phyloP scores from a whole-genome alignment of 2,888 invertebrate species.

The Macrosiphum euphorbiae region DNA sequence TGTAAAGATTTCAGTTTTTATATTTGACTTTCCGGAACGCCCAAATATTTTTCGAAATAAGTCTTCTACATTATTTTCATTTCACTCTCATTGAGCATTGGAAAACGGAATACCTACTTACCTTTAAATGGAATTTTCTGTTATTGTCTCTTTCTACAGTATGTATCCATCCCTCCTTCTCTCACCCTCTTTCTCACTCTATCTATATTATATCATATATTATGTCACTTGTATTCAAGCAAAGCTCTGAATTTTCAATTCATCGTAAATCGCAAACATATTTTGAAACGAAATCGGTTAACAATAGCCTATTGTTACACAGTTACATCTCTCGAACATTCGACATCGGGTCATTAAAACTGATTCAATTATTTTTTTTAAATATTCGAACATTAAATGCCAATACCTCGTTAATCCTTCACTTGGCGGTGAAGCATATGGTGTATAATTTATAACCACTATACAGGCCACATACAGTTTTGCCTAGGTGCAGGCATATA shows the following conservation, averaged over 20 bases:
- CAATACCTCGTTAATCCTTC: background rate
- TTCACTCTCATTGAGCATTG: background rate
- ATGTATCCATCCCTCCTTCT: background rate
- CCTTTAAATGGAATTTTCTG: background rate
- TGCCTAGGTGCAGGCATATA: background rate
- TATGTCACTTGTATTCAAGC: background rate
- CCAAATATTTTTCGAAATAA: background rate
- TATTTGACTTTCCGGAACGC: background rate
- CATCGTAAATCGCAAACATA: background rate
- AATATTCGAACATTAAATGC: background rate
- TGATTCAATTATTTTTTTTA: background rate
- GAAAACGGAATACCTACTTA: background rate
- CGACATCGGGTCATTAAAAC: background rate
- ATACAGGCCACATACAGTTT: background rate
- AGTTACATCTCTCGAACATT: background rate
- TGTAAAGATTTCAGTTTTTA: background rate
- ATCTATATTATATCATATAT: background rate
- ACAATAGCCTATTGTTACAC: slow-evolving; percentile 4
- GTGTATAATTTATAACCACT: background rate
- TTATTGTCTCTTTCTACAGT: background rate
- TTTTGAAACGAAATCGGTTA: background rate
- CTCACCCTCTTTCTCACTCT: background rate
- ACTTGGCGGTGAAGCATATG: background rate
- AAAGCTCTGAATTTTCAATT: background rate
- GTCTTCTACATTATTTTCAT: background rate